Evolutionary conservation across 2,113 vertebrate species (phyloP), one percentile per base, ranked within the genome.

Genomic region (Orthonyx spaldingii): DNA sequence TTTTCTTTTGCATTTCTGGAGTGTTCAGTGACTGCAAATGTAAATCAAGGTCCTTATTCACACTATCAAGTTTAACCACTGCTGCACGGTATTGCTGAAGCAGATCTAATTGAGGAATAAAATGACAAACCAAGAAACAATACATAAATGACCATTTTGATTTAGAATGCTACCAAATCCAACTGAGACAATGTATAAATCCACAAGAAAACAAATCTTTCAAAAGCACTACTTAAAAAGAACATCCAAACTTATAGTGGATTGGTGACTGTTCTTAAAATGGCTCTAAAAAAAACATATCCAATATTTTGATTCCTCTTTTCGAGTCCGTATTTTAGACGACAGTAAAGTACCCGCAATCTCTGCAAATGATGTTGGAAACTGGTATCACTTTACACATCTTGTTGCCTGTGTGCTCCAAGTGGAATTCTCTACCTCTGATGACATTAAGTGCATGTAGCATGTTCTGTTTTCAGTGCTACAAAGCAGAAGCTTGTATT

Each of bases 81-180:
- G 97, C 97, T 39, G 75, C 26, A 22, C 57, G 94, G 89, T 99
- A 99, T 61, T 98, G 98, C 16, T 95, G 96, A 81, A 99, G 98
- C 69, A 98, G 93, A 6, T 98, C 99, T 99, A 90, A 30, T 57
- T 57, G 70, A 42, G 71, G 69, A 94, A 96, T 53, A 79, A 47
- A 92, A 41, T 3, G 14, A 26, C 8, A 66, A 80, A 47, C 4
- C 39, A 76, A 1, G 19, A n/a, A 84, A 17, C 53, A 82, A 2
- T 50, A 65, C 93, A n/a, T 35, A 83, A 57, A 33, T 14, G 6
- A 41, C 24, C n/a, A 39, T 52, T 89, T 39, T 46, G 21, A 78
- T 69, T 59, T 35, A 47, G 32, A 89, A 82, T 16, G 12, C 24
- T 59, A 69, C 28, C 30, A 60, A 47, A 61, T 55, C 71, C 37